Evolutionary conservation across 2,113 vertebrate species (phyloP).

Genomic region (Perca flavescens): DNA sequence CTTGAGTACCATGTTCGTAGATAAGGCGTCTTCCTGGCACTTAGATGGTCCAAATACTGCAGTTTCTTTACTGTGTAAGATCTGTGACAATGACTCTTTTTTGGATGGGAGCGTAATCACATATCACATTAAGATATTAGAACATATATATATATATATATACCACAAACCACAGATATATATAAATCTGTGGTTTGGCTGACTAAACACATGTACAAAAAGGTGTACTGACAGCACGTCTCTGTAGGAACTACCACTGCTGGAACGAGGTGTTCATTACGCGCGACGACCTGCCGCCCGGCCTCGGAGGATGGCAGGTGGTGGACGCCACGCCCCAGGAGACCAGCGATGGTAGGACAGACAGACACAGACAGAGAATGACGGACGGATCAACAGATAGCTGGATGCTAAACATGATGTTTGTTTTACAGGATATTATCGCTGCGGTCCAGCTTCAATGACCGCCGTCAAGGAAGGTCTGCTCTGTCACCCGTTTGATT

Average conservation of each 20-base stretch:
- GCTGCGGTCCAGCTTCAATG: slow-evolving; percentile 92
- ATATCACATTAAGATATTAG: neutral
- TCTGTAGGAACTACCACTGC: slow-evolving; percentile 94
- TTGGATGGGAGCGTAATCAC: neutral
- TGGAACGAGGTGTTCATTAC: slow-evolving; percentile 93
- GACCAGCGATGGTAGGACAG: slow-evolving; percentile 90
- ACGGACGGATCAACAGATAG: neutral
- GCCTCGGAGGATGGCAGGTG: slow-evolving; percentile 91
- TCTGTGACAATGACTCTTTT: neutral
- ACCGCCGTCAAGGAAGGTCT: slow-evolving; percentile 88
- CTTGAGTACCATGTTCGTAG: neutral
- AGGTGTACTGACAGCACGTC: neutral
- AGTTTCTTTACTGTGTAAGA: neutral
- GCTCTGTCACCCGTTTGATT: slow-evolving; percentile 88
- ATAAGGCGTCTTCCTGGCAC: neutral
- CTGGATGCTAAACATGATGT: neutral
- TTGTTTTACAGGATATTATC: slow-evolving; percentile 85
- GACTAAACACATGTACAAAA: neutral
- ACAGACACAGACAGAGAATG: neutral
- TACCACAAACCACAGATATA: too few relatives aligned
- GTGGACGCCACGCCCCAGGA: slow-evolving; percentile 96
- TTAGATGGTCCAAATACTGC: too few relatives aligned
- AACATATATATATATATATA: too few relatives aligned
- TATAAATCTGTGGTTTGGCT: neutral
- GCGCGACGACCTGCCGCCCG: slow-evolving; percentile 87